Evolutionary conservation across 2,113 vertebrate species (phyloP).

Genomic region (Antigone vipio): DNA sequence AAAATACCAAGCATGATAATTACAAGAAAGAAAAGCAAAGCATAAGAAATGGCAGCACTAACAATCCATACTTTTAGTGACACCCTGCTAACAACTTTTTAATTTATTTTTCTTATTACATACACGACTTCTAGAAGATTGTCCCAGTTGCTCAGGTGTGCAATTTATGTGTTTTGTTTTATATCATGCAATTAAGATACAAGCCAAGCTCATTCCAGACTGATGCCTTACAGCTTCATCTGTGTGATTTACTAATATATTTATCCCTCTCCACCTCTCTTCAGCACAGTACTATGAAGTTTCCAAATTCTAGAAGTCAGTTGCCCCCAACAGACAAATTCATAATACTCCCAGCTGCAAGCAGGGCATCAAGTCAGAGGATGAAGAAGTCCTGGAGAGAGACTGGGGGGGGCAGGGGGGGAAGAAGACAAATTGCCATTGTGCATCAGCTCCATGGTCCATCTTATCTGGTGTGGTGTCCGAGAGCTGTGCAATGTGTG

Average conservation of each 20-base stretch:
- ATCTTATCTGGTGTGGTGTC: neutral
- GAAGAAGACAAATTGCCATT: neutral
- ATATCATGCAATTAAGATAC: neutral
- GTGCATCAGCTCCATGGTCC: neutral
- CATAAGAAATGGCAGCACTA: neutral
- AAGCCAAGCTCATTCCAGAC: neutral
- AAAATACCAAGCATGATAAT: slow-evolving; percentile 45
- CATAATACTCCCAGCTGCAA: neutral
- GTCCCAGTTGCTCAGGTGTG: neutral
- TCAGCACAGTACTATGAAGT: neutral
- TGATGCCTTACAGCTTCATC: neutral
- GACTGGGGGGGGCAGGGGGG: neutral
- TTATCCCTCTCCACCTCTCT: neutral
- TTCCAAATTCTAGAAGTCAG: neutral
- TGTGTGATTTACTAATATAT: neutral
- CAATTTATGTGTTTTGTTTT: neutral
- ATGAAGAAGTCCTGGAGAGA: neutral
- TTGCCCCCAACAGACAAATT: neutral
- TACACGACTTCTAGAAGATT: neutral
- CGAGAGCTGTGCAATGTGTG: neutral
- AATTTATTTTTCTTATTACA: neutral
- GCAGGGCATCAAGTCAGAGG: neutral
- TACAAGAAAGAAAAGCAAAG: neutral
- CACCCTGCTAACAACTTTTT: neutral
- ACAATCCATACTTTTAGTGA: neutral